Percentiles rank a stretch among this genome's conserved stretches.
Evolutionary conservation across 2,888 invertebrate genomes (phyloP).

Genomic region (Amitus sp.): DNA sequence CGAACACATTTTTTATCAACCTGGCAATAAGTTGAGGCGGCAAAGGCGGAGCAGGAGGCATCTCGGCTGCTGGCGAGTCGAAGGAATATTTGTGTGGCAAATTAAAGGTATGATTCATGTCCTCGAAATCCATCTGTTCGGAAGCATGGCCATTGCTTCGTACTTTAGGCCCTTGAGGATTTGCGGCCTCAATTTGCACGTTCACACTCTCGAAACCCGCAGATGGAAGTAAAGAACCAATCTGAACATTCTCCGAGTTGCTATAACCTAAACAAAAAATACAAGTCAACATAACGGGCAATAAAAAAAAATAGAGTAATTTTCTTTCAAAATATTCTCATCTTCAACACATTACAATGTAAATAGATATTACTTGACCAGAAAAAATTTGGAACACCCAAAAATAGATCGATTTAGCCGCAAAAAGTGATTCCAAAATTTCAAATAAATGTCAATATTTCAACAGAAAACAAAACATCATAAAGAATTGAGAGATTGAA

Average conservation of each 20-base stretch:
- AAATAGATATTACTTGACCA: no score
- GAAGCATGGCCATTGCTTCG: conserved; percentile 38
- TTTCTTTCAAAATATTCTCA: no score
- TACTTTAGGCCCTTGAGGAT: conserved; percentile 32
- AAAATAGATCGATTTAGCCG: no score
- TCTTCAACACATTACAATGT: no score
- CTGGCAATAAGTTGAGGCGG: conserved; percentile 67
- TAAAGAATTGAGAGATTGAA: no score
- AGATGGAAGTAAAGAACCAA: conserved; percentile 55
- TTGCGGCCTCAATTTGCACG: conserved; percentile 53
- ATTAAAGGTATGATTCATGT: conserved; percentile 29
- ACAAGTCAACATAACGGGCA: no score
- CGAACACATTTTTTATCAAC: no score
- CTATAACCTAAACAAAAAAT: conserved; percentile 61
- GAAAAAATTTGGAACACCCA: no score
- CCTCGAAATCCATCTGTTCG: conserved; percentile 56
- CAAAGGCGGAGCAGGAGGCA: conserved; percentile 68
- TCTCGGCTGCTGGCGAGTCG: conserved; percentile 36
- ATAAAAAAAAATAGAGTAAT: no score
- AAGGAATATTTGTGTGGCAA: conserved; percentile 15
- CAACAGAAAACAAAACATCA: no score
- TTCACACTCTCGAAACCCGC: conserved; percentile 57
- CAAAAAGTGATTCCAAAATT: no score
- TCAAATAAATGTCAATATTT: no score
- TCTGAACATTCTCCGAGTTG: conserved; percentile 60